These are phyloP conservation scores for Drosophila dives DNA, from an alignment of 2,888 invertebrate genomes.

Conservation along the genomic window DNA sequence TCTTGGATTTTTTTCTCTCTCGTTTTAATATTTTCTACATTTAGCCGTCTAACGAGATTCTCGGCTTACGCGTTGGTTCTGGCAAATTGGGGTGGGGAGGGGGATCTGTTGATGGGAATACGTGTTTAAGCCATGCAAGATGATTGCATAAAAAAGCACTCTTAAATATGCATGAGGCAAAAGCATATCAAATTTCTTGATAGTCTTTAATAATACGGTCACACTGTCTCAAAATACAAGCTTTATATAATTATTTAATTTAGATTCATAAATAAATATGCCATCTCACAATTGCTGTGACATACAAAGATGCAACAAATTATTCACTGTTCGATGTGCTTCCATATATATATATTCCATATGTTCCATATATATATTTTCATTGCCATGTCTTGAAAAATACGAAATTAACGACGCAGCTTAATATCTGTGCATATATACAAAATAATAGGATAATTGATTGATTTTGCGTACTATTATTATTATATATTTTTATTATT, in stretches of 20 bases:
- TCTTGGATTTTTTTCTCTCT: background rate
- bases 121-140: slow-evolving; percentile 42
- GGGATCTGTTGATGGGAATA: slow-evolving; percentile 49
- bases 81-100: slow-evolving; percentile 52
- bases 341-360: background rate
- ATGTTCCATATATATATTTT: too few relatives aligned
- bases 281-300: background rate
- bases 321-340: background rate
- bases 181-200: slow-evolving; percentile 31
- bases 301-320: too few relatives aligned
- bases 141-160: slow-evolving; percentile 48
- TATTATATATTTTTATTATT: too few relatives aligned
- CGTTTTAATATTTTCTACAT: slow-evolving; percentile 38
- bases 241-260: background rate
- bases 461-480: too few relatives aligned
- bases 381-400: background rate
- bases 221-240: background rate
- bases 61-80: slow-evolving; percentile 23
- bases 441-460: too few relatives aligned
- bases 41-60: slow-evolving; percentile 21
- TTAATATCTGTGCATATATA: too few relatives aligned
- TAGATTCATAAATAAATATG: background rate
- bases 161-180: slow-evolving; percentile 62
- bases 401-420: background rate
- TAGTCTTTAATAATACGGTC: background rate